Base-by-base conservation (phyloP, 92 coral and sea anemone species). In the Porites evermanni region DNA sequence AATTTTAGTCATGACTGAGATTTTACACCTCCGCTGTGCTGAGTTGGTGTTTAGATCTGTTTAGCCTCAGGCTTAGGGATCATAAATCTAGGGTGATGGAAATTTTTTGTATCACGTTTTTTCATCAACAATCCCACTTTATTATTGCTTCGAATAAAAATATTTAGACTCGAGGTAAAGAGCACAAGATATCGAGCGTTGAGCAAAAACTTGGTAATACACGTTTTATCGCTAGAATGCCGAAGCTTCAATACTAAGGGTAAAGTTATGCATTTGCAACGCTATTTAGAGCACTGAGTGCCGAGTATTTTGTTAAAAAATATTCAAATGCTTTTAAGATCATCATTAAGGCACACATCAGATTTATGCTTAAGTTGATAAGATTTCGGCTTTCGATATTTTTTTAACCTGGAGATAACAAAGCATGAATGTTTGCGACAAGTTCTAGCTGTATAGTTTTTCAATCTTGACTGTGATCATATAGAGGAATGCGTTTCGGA, bases 191-290 rank as follows among this genome's bases (percentile, higher is more conserved):
- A 71, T 51, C 64, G 18, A 11, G 52, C 32, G 18, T 6, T 58
- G 29, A 53, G 7, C 12, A 11, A 56, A 56, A 56, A 56, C 61
- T 51, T 65, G 17, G 47, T 38, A 6, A 4, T 3, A 38, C 47
- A 38, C 47, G 47, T 38, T 63, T 60, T 63, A 17, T 17, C 81
- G 13, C 14, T 8, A 19, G 32, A 16, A 29, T 67, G 63, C 23
- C 74, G 84, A 67, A 67, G 8, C 66, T 67, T 66, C 52, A 74
- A 67, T 79, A 20, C 56, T 12, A 17, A 64, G 64, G 65, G 14
- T 65, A 79, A 51, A 21, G 52, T 79, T 67, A 64, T 74, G 69
- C 50, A 61, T 60, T 23, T 77, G 70, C 11, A 77, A 77, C 70
- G 81, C 44, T 38, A 3, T 1, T 44, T 14, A 17, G 12, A 23